Evolutionary conservation across 2,888 invertebrate genomes (phyloP).

Genomic region (Drosophila hawaiiensis): DNA sequence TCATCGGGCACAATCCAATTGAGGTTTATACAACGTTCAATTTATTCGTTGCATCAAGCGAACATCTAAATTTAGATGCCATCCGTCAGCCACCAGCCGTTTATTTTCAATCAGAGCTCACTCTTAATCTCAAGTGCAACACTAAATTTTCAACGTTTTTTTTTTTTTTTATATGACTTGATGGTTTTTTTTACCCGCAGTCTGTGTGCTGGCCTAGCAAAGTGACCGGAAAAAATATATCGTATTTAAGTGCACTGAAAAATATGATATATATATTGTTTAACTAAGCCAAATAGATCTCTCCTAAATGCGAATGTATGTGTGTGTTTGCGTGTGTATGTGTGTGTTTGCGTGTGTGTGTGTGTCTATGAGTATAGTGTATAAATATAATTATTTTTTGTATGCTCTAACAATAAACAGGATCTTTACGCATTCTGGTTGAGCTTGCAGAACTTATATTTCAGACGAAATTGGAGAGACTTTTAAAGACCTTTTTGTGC

Average conservation of each 20-base stretch:
- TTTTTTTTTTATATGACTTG: neutral
- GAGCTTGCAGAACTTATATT: neutral
- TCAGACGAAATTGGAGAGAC: neutral
- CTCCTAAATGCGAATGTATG: neutral
- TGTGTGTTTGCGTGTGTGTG: neutral
- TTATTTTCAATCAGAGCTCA: slow-evolving; percentile 68
- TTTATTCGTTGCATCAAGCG: slow-evolving; percentile 44
- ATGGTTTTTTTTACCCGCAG: slow-evolving; percentile 1
- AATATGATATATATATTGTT: slow-evolving; percentile 9
- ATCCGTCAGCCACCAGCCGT: slow-evolving; percentile 25
- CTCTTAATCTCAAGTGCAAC: slow-evolving; percentile 15
- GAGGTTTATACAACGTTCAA: slow-evolving; percentile 46
- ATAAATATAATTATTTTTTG: slow-evolving; percentile 17
- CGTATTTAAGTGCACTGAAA: slow-evolving; percentile 36
- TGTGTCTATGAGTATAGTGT: neutral
- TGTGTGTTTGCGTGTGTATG: neutral
- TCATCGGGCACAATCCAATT: slow-evolving; percentile 45
- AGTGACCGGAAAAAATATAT: slow-evolving; percentile 1
- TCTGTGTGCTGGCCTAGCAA: neutral
- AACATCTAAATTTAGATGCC: slow-evolving; percentile 43
- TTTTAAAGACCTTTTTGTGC: neutral
- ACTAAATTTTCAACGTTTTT: neutral
- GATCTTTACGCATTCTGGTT: neutral
- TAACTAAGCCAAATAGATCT: slow-evolving; percentile 39
- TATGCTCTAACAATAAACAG: slow-evolving; percentile 9